phyloP scores from a whole-genome alignment of 2,888 invertebrate genomes.

The Bhutanitis thaidina region DNA sequence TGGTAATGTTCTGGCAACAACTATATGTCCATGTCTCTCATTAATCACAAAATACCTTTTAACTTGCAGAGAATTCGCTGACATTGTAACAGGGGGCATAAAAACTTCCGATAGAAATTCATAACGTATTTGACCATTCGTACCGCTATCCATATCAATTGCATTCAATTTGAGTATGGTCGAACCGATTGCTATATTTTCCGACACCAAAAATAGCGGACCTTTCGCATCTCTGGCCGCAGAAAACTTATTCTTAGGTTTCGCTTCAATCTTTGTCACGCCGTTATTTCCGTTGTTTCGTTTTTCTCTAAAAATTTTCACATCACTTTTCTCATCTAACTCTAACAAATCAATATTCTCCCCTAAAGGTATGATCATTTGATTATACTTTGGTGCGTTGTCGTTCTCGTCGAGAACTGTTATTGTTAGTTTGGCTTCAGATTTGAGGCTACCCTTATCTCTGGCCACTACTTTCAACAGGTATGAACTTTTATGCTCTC shows the following conservation, averaged over 20 bases:
- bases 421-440: slow-evolving; percentile 86
- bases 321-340: slow-evolving; percentile 73
- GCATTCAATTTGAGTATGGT: slow-evolving; percentile 85
- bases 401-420: slow-evolving; percentile 90
- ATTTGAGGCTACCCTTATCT: slow-evolving; percentile 87
- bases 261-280: slow-evolving; percentile 50
- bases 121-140: slow-evolving; percentile 86
- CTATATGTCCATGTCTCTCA: slow-evolving; percentile 86
- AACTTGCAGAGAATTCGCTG: slow-evolving; percentile 65
- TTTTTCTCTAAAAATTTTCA: slow-evolving; percentile 68
- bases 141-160: slow-evolving; percentile 85
- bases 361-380: slow-evolving; percentile 84
- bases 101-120: slow-evolving; percentile 84
- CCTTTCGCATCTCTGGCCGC: slow-evolving; percentile 52
- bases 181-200: slow-evolving; percentile 85
- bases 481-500: slow-evolving; percentile 86
- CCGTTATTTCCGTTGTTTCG: slow-evolving; percentile 47
- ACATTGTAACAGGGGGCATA: slow-evolving; percentile 73
- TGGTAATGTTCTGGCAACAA: slow-evolving; percentile 84
- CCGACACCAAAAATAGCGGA: slow-evolving; percentile 85
- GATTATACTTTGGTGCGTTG: slow-evolving; percentile 85
- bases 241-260: slow-evolving; percentile 62
- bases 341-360: slow-evolving; percentile 84
- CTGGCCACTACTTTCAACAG: slow-evolving; percentile 86
- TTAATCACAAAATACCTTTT: slow-evolving; percentile 88